These are phyloP conservation scores for Ostrea denselamellosa DNA, from an alignment of 1,140 invertebrate species.

Conservation along the genomic window DNA sequence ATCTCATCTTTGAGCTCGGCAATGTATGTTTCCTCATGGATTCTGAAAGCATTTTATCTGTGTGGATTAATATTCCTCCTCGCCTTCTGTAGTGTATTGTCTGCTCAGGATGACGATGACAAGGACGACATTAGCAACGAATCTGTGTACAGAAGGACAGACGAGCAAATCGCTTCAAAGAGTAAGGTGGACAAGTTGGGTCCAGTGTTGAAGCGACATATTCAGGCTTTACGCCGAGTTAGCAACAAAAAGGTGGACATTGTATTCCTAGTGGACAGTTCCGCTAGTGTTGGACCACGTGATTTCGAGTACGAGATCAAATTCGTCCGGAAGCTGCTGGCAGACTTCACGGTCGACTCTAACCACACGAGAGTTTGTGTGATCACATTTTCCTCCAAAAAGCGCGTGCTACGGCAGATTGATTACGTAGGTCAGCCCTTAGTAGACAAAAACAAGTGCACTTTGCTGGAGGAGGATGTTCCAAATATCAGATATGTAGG, in stretches of 20 bases:
- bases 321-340: constrained; percentile 86
- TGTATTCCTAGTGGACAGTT: constrained; percentile 86
- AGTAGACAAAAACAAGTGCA: constrained; percentile 82
- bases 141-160: background rate
- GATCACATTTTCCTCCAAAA: constrained; percentile 84
- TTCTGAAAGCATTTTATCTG: background rate
- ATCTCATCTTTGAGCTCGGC: constrained; percentile 7
- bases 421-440: constrained; percentile 82
- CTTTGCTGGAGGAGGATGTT: constrained; percentile 83
- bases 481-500: constrained; percentile 83
- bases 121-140: background rate
- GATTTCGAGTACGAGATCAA: constrained; percentile 86
- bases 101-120: constrained; percentile 1
- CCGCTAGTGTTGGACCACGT: constrained; percentile 83
- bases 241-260: constrained; percentile 82
- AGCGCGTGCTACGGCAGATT: constrained; percentile 82
- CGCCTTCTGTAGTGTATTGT: background rate
- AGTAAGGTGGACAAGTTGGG: constrained; percentile 82
- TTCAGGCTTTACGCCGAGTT: constrained; percentile 75
- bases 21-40: constrained; percentile 33
- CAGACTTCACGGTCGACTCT: constrained; percentile 85
- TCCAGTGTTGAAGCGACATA: constrained; percentile 81
- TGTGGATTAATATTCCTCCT: background rate
- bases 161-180: constrained; percentile 67
- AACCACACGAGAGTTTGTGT: constrained; percentile 84